Evolutionary conservation across 2,888 invertebrate genomes (phyloP), one percentile per base, ranked within the genome.

Genomic region (Calliopum simillimum): DNA sequence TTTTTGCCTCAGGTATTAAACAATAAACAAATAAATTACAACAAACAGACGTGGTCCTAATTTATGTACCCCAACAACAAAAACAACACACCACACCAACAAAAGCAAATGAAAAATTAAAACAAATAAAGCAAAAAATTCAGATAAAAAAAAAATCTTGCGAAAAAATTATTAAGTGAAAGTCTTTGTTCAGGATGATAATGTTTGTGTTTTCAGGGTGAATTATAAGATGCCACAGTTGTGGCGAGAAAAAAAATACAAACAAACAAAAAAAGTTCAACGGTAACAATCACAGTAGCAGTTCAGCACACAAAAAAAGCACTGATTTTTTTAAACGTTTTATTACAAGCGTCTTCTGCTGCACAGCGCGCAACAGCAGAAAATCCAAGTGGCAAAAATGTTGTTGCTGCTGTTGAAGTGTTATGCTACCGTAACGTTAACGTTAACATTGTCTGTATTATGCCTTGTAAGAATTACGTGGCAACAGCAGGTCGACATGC

Each of bases 1-100:
- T n/a, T n/a, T n/a, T 33, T 33, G 33, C 33, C 33, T 33, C 33
- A 8, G 33, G 33, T 33, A 33, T 72, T 65, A 70, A 72, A 72
- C 72, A 72, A 72, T 72, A 72, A 72, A 56, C 70, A 70, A 70
- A 72, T 72, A 72, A 72, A 72, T 72, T 72, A 68, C 70, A 70
- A 47, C 25, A 68, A 68, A 72, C 72, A 68, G 72, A 72, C 72
- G 59, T 62, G 72, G 51, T 72, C 70, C 72, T 72, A 72, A 72
- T 72, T 72, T 70, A 70, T 70, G 68, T 70, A 72, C 72, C 59
- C 33, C 44, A 68, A 12, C 53, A 66, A 62, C 21, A 56, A 66
- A 25, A 23, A 66, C 61, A 55, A 66, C 65, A n/a, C n/a, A n/a
- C n/a, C n/a, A n/a, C n/a, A n/a, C n/a, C n/a, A 66, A 43, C 56